phyloP scores from a whole-genome alignment of 2,888 invertebrate species.

The Seira musarum region DNA sequence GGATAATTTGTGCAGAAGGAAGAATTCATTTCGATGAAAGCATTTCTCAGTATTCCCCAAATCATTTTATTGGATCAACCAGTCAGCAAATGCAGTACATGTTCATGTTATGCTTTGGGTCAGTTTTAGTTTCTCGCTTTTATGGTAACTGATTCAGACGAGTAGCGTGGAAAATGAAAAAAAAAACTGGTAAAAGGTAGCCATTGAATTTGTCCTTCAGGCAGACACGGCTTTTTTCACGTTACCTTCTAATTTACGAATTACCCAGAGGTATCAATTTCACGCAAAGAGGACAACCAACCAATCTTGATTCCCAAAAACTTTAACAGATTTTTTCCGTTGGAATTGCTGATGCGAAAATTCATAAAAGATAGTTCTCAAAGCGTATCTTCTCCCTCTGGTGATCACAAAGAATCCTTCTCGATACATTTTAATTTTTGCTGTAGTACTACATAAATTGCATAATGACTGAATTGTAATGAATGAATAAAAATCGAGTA shows the following conservation, averaged over 20 bases:
- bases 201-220: no score
- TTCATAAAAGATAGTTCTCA: no score
- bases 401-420: background rate
- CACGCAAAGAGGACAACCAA: background rate
- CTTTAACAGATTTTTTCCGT: background rate
- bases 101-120: background rate
- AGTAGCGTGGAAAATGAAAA: no score
- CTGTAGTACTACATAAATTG: background rate
- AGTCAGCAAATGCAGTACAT: no score
- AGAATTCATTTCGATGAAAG: background rate
- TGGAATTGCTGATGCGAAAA: background rate
- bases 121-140: background rate
- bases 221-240: no score
- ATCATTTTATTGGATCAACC: background rate
- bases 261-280: background rate
- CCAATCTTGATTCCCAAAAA: background rate
- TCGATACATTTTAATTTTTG: slow-evolving; percentile 39
- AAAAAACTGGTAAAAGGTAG: no score
- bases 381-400: background rate
- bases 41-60: background rate
- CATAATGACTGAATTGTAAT: slow-evolving; percentile 42
- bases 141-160: background rate
- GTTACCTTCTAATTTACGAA: background rate
- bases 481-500: slow-evolving; percentile 37
- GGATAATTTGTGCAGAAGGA: no score